Conservation (phyloP, 2,797 vertebrate genomes). For the Prunella strophiata region DNA sequence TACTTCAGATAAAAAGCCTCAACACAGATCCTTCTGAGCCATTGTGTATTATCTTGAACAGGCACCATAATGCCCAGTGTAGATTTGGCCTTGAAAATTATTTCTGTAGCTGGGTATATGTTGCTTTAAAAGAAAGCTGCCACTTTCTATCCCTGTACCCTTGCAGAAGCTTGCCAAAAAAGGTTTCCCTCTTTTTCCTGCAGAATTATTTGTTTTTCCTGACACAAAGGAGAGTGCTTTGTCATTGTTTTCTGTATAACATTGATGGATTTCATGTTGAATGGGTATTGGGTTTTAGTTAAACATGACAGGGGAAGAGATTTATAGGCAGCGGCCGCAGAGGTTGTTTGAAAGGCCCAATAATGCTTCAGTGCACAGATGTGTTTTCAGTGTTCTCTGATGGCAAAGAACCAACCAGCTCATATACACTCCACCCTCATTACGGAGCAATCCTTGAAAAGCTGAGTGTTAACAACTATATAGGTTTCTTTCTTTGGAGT, state of each 20-base stretch:
- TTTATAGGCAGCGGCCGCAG: constrained; percentile 86
- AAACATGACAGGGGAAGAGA: constrained; percentile 85
- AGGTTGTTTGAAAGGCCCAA: constrained; percentile 84
- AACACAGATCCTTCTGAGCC: not conserved
- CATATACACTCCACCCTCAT: constrained; percentile 62
- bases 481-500: constrained; percentile 74
- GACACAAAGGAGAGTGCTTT: constrained; percentile 86
- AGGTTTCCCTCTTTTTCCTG: constrained; percentile 50
- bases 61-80: not conserved
- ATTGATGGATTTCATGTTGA: constrained; percentile 93
- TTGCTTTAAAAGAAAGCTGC: constrained; percentile 44
- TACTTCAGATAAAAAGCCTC: constrained; percentile 20
- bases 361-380: constrained; percentile 78
- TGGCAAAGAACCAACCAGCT: constrained; percentile 66
- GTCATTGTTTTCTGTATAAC: constrained; percentile 90
- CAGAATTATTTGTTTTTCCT: constrained; percentile 69
- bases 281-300: constrained; percentile 93
- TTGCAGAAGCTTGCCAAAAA: constrained; percentile 35
- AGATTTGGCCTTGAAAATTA: constrained; percentile 17
- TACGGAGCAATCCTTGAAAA: constrained; percentile 67
- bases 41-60: not conserved
- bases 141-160: not conserved
- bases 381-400: constrained; percentile 64
- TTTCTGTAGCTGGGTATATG: constrained; percentile 8
- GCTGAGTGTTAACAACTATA: constrained; percentile 72